phyloP scores from a whole-genome alignment of 1,140 invertebrate genomes.

The Cotesia chilonis region DNA sequence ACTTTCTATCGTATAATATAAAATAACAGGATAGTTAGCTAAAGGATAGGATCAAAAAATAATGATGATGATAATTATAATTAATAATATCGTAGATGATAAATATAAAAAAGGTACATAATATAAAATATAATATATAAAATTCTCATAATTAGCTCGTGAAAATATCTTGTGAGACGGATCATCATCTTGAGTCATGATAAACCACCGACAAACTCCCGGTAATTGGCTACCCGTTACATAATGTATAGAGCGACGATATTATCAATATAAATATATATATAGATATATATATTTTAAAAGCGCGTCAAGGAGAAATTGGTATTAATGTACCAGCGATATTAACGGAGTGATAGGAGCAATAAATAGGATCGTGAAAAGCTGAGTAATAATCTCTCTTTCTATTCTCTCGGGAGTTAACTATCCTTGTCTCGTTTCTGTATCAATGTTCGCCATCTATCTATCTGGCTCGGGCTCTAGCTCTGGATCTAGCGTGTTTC shows the following conservation, averaged over 20 bases:
- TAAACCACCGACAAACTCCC: conserved; percentile 34
- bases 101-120: not conserved
- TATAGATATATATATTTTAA: not conserved
- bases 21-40: too few species aligned
- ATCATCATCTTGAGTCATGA: conserved; percentile 14
- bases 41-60: too few species aligned
- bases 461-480: not conserved
- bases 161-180: conserved; percentile 1
- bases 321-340: conserved; percentile 34
- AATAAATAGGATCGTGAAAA: conserved; percentile 28
- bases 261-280: conserved; percentile 31
- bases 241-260: conserved; percentile 31
- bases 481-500: not conserved
- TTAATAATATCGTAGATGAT: too few species aligned
- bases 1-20: not conserved
- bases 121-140: not conserved
- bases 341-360: conserved; percentile 32
- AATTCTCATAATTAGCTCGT: conserved; percentile 4
- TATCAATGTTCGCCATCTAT: not conserved
- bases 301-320: conserved; percentile 6
- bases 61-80: too few species aligned
- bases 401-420: too few species aligned
- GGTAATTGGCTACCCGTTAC: conserved; percentile 37
- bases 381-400: conserved; percentile 8
- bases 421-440: not conserved